These are phyloP conservation scores for Contarinia nasturtii DNA, from an alignment of 1,140 invertebrate species.

Conservation along the genomic window DNA sequence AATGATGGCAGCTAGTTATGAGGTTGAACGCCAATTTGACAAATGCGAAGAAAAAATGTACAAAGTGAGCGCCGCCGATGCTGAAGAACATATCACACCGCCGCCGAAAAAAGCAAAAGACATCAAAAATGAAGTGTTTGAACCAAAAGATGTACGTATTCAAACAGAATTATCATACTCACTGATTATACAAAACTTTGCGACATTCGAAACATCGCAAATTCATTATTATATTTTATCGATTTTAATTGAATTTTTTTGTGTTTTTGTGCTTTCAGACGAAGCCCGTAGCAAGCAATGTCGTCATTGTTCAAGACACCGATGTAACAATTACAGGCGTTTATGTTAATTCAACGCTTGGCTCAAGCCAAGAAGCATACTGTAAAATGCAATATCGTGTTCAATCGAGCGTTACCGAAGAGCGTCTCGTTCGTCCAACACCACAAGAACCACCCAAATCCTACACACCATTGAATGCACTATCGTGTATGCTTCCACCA, in stretches of 20 bases:
- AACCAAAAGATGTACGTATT: not conserved
- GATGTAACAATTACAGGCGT: slow-evolving; percentile 73
- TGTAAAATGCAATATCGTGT: slow-evolving; percentile 63
- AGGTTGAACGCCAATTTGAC: slow-evolving; percentile 35
- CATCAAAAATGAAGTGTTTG: not conserved
- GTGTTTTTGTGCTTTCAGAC: not conserved
- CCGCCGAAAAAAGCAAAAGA: slow-evolving; percentile 29
- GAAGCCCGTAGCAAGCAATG: slow-evolving; percentile 26
- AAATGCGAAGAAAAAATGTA: slow-evolving; percentile 23
- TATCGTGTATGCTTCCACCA: slow-evolving; percentile 71
- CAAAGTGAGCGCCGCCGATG: slow-evolving; percentile 15
- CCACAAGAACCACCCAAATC: slow-evolving; percentile 59
- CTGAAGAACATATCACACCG: slow-evolving; percentile 24
- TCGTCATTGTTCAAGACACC: slow-evolving; percentile 60
- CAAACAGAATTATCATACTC: not conserved
- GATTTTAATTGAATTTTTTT: not conserved
- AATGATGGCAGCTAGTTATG: slow-evolving; percentile 79
- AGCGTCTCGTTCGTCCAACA: slow-evolving; percentile 36
- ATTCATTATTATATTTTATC: too few relatives aligned
- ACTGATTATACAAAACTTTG: too few relatives aligned
- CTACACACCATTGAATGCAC: slow-evolving; percentile 66
- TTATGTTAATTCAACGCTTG: slow-evolving; percentile 49
- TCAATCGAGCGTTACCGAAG: slow-evolving; percentile 23
- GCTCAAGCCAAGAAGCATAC: slow-evolving; percentile 58
- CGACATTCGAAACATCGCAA: too few relatives aligned